These are phyloP conservation scores for Mormyrops attenuatus DNA, from an alignment of 2,797 vertebrate species.

Conservation along the genomic window DNA sequence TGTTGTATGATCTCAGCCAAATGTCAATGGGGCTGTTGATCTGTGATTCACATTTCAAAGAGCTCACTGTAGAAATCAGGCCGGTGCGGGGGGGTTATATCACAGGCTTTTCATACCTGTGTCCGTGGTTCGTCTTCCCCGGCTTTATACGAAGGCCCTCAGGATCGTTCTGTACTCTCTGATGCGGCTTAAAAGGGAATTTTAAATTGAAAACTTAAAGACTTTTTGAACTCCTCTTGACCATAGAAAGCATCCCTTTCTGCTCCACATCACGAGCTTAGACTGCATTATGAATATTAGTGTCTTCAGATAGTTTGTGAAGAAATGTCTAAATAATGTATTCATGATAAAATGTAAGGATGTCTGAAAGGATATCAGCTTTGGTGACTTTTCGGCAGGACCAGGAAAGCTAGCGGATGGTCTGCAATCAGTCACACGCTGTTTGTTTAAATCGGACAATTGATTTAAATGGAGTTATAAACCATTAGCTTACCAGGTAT, in stretches of 20 bases:
- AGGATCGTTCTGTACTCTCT: neutral
- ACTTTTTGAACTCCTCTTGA: neutral
- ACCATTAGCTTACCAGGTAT: neutral
- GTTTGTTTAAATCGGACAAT: neutral
- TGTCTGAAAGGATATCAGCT: neutral
- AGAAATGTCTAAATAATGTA: neutral
- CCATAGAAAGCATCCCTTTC: neutral
- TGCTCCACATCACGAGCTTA: neutral
- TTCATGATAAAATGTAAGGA: neutral
- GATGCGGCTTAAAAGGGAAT: conserved; percentile 4
- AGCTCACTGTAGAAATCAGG: neutral
- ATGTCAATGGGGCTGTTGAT: neutral
- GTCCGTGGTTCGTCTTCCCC: neutral
- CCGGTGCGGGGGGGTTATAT: neutral
- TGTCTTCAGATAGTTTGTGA: neutral
- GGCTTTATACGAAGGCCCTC: neutral
- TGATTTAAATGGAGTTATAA: neutral
- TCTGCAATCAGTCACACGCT: neutral
- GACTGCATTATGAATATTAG: neutral
- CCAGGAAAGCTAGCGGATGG: neutral
- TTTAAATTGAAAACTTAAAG: neutral
- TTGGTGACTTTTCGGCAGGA: neutral
- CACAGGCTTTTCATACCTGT: neutral
- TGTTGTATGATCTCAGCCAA: neutral
- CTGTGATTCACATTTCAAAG: neutral